Evolutionary conservation across 2,113 vertebrate species (phyloP).

Genomic region (Aspiorhynchus laticeps): DNA sequence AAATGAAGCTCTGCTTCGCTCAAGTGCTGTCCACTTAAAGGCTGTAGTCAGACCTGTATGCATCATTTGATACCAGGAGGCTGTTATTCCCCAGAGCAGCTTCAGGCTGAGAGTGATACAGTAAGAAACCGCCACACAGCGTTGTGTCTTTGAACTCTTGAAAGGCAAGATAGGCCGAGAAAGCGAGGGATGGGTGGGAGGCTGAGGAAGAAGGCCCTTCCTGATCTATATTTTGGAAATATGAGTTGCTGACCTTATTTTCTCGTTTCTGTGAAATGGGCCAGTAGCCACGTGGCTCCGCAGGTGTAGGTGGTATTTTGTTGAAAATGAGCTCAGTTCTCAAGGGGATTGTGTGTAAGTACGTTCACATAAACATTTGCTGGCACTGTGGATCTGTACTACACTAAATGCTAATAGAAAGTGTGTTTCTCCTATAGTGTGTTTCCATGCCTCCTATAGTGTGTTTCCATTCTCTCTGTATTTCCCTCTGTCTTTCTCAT

Average conservation of each 20-base stretch:
- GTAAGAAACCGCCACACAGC: conserved; percentile 49
- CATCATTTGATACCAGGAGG: conserved; percentile 49
- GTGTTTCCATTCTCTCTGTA: conserved; percentile 20
- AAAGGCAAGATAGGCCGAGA: background rate
- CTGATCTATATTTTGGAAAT: conserved; percentile 40
- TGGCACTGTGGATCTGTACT: background rate
- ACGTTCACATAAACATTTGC: conserved; percentile 14
- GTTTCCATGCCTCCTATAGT: too few relatives aligned
- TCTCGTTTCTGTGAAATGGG: conserved; percentile 39
- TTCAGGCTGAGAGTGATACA: conserved; percentile 44
- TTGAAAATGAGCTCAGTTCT: conserved; percentile 20
- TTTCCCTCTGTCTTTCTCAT: background rate
- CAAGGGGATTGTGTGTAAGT: background rate
- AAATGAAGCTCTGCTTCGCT: conserved; percentile 42
- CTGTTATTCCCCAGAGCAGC: conserved; percentile 52
- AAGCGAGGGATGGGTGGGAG: background rate
- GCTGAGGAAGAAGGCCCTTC: conserved; percentile 25
- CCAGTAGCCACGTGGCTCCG: background rate
- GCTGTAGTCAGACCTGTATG: conserved; percentile 27
- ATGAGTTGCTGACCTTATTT: conserved; percentile 49
- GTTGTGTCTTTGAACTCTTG: conserved; percentile 27
- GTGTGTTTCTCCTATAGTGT: too few relatives aligned
- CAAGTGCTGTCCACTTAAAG: conserved; percentile 40
- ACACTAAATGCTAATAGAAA: conserved; percentile 2
- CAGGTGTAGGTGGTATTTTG: conserved; percentile 31